Evolutionary conservation across 2,797 vertebrate species (phyloP), one percentile per base, ranked within the genome.

Genomic region (Microchirus variegatus): DNA sequence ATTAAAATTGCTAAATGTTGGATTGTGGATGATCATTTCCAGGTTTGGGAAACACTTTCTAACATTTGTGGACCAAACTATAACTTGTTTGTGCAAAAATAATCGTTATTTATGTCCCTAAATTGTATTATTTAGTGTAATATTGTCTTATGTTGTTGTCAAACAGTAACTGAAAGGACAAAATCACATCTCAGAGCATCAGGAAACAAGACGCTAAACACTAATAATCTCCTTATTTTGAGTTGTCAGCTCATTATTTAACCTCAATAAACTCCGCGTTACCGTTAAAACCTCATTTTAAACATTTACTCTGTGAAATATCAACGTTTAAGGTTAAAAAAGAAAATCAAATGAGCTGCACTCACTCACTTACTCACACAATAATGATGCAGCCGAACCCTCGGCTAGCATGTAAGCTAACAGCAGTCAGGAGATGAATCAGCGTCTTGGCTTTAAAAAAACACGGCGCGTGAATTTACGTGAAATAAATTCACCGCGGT

Each of bases 361-460:
- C 9, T 31, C 22, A 31, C 9, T 31, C 10, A 31, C 9, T 31
- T 5, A 31, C 9, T 31, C 10, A 38, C 53, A 17, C 58, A 10
- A 36, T 11, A 55, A 38, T 45, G 38, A 11, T 9, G 14, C 15
- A 53, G 53, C 43, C 58, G 54, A 52, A 19, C 10, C 9, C 10
- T 31, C 31, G 8, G 31, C 31, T 31, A 31, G 31, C 31, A 31
- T 17, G 22, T 16, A 18, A 71, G 80, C 73, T 87, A 78, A 61
- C 52, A 15, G 16, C 42, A 65, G 57, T 3, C 15, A 54, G 11
- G 7, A 6, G 3, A 51, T 11, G 7, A 37, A 12, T 11, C 35
- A 54, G 10, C 1, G 3, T 5, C 0, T 0, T 12, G 36, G n/a
- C 4, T 26, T 31, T 31, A 31, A 31, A 31, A 31, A 52, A 40